phyloP scores from a whole-genome alignment of 2,888 invertebrate species.

The Parnassius apollo region DNA sequence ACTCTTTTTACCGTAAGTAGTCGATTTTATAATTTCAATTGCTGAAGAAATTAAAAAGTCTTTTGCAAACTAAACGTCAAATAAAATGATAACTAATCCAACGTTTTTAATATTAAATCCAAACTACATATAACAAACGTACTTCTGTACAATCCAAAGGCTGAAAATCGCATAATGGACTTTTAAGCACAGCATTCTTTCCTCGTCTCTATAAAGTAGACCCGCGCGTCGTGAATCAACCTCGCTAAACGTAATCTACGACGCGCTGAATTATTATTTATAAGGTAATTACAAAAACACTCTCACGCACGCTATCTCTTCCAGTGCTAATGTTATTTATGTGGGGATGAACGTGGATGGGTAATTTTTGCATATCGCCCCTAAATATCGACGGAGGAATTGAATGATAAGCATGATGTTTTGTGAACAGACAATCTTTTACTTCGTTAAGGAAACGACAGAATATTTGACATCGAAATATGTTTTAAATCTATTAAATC shows the following conservation, averaged over 20 bases:
- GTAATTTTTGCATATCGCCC: conserved; percentile 76
- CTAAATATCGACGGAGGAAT: conserved; percentile 56
- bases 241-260: conserved; percentile 71
- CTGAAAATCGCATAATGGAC: conserved; percentile 9
- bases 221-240: conserved; percentile 59
- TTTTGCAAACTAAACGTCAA: too few relatives aligned
- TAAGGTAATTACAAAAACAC: conserved; percentile 80
- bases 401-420: conserved; percentile 61
- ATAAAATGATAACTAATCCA: too few relatives aligned
- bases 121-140: too few relatives aligned
- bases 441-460: neutral
- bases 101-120: too few relatives aligned
- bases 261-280: conserved; percentile 75
- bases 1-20: too few relatives aligned
- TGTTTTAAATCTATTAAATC: neutral
- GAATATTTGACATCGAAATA: neutral
- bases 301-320: conserved; percentile 69
- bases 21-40: too few relatives aligned
- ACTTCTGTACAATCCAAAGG: neutral
- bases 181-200: conserved; percentile 17
- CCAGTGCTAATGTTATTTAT: conserved; percentile 72
- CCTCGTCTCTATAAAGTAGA: conserved; percentile 14
- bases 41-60: too few relatives aligned
- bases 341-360: conserved; percentile 70
- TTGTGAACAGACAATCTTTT: conserved; percentile 6